Conservation (phyloP, 2,888 invertebrate genomes). For the Loripinus fragilis region DNA sequence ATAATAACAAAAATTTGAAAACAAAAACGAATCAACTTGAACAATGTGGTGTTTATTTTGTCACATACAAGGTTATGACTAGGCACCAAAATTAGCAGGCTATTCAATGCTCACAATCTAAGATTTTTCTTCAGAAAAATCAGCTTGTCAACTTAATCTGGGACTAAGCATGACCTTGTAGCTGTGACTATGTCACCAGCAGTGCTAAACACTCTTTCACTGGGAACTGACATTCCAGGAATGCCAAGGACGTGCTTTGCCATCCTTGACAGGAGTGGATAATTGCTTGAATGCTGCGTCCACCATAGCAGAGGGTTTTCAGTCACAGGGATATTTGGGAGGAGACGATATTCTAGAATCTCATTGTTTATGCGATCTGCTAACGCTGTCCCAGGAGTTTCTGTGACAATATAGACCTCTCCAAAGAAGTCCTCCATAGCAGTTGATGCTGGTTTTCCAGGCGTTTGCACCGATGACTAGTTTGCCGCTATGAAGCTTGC, state of each 20-base stretch:
- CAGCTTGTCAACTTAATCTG: slow-evolving; percentile 7
- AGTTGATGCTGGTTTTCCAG: not conserved
- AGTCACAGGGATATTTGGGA: not conserved
- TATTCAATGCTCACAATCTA: not conserved
- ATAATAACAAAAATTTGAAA: too few relatives aligned
- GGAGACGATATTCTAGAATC: not conserved
- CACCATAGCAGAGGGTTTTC: not conserved
- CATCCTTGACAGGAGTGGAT: not conserved
- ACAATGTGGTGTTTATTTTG: too few relatives aligned
- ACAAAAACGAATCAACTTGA: too few relatives aligned
- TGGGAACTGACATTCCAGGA: not conserved
- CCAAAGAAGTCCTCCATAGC: slow-evolving; percentile 14
- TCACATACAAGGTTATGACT: not conserved
- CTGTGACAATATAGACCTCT: not conserved
- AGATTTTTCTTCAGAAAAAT: slow-evolving; percentile 9
- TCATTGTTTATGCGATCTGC: not conserved
- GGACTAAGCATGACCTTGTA: not conserved
- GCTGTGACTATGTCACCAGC: slow-evolving; percentile 14
- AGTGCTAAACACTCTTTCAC: not conserved
- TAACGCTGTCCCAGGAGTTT: not conserved
- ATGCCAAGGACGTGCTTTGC: slow-evolving; percentile 1
- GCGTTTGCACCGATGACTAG: too few relatives aligned
- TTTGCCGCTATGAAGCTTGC: too few relatives aligned
- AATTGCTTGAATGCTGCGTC: not conserved
- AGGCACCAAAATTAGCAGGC: not conserved